Base-by-base conservation (phyloP, 64 coral and sea anemone genomes). In the Stylophora pistillata region DNA sequence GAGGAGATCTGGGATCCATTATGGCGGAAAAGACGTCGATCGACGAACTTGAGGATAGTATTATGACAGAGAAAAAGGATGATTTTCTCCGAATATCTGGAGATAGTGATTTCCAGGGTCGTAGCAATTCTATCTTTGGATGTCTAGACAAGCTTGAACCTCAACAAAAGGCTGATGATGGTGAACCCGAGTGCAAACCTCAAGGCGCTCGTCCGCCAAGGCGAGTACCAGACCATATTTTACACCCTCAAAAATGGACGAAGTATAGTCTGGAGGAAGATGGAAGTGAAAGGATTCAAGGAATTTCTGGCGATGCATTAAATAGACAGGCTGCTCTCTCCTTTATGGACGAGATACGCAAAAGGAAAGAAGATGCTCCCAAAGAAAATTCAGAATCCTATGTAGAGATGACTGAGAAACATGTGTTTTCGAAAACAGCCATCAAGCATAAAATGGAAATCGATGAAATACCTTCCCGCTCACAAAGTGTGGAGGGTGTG, bases 221-320 rank as follows among this genome's bases (percentile, higher is more conserved):
- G 74, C 56, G 68, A 11, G 89, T 95, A 14, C 92, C 96, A 68
- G 89, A 98, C 61, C 96, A 98, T 78, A 93, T 98, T 23, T 62
- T 95, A 25, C 86, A 94, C 31, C 96, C 96, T 21, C 74, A 98
- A 54, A 98, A 88, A 74, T 98, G 96, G 96, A 94, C 76, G 18
- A 95, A 98, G 52, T 98, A 98, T 32, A 94, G 89, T 73, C 71
- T 98, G 28, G 92, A 98, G 63, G 79, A 88, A 30, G 96, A 95
- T 64, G 96, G 90, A 0, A 86, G 77, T 63, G 92, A 98, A 70
- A 60, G 62, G 58, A 53, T 72, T 41, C 65, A 21, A 34, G 86
- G 93, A 6, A 58, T 95, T 52, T 86, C 55, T 74, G 89, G 88
- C 4, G 72, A 95, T 76, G 86, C 79, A 0, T 56, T 98, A 31